Evolutionary conservation across 2,888 invertebrate species (phyloP).

Genomic region (Nomada ruficornis): DNA sequence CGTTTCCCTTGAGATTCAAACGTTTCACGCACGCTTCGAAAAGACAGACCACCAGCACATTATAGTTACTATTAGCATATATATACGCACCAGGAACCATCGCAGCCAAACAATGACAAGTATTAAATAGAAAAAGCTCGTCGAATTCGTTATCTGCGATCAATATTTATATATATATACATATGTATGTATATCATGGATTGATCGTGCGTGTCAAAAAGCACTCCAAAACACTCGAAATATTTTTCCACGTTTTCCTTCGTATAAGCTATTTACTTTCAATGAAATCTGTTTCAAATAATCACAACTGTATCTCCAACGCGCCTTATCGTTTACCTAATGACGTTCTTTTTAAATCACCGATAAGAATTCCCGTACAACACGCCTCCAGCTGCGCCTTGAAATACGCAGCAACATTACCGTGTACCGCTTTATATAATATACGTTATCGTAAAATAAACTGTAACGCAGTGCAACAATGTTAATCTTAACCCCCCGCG

Average conservation of each 20-base stretch:
- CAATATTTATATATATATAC: not conserved
- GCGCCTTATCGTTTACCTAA: too few relatives aligned
- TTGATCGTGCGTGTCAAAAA: not conserved
- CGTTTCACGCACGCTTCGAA: conserved; percentile 16
- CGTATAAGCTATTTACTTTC: not conserved
- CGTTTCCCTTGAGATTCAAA: conserved; percentile 48
- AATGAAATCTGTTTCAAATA: not conserved
- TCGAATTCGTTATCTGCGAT: conserved; percentile 7
- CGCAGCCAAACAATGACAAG: not conserved
- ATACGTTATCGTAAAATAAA: conserved; percentile 17
- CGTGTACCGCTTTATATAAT: not conserved
- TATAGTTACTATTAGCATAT: not conserved
- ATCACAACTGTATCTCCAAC: not conserved
- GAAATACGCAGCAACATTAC: conserved; percentile 19
- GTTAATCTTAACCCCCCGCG: conserved; percentile 13
- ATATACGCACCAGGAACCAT: conserved; percentile 5
- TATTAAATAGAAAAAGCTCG: conserved; percentile 6
- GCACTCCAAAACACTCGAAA: not conserved
- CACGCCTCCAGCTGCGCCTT: conserved; percentile 14
- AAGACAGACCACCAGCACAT: not conserved
- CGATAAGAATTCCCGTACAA: not conserved
- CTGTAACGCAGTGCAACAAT: conserved; percentile 29
- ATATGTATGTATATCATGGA: not conserved
- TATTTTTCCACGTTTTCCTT: not conserved
- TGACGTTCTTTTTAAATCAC: not conserved